Percentiles rank a stretch among this genome's conserved stretches.
Conservation (phyloP, 2,888 invertebrate genomes). For the Matsumyia berberina region DNA sequence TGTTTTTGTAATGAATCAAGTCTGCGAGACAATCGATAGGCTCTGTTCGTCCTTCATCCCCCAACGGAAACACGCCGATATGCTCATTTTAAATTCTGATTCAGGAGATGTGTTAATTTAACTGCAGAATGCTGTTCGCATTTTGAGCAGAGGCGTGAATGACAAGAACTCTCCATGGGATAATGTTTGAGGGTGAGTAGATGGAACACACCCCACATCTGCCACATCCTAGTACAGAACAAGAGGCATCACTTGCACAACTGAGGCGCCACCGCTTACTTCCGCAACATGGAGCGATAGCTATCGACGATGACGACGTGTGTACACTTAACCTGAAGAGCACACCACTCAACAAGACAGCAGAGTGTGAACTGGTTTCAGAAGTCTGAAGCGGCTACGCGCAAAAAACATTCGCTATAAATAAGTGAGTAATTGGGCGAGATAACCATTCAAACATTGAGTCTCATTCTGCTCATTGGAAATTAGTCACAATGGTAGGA, state of each 20-base stretch:
- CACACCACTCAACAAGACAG: conserved; percentile 16
- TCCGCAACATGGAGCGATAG: conserved; percentile 12
- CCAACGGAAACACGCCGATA: conserved; percentile 12
- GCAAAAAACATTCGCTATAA: conserved; percentile 22
- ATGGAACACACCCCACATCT: not conserved
- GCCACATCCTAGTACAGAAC: not conserved
- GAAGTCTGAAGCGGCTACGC: not conserved
- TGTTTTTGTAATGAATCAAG: conserved; percentile 52
- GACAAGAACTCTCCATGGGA: not conserved
- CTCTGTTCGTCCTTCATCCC: not conserved
- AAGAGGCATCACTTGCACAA: not conserved
- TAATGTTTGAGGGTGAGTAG: not conserved
- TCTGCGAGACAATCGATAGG: conserved; percentile 33
- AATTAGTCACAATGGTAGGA: conserved; percentile 34
- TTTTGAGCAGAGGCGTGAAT: conserved; percentile 23
- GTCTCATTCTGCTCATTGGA: conserved; percentile 11
- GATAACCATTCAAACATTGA: conserved; percentile 20
- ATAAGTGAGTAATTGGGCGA: conserved; percentile 24
- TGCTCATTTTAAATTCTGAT: conserved; percentile 50
- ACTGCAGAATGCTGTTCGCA: conserved; percentile 39
- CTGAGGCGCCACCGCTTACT: conserved; percentile 31
- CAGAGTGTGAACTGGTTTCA: conserved; percentile 20
- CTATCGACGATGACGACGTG: conserved; percentile 1
- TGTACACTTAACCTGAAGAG: conserved; percentile 27
- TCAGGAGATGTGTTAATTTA: conserved; percentile 53